Base-by-base conservation (phyloP, 2,888 invertebrate genomes). In the Xestia c-nigrum region DNA sequence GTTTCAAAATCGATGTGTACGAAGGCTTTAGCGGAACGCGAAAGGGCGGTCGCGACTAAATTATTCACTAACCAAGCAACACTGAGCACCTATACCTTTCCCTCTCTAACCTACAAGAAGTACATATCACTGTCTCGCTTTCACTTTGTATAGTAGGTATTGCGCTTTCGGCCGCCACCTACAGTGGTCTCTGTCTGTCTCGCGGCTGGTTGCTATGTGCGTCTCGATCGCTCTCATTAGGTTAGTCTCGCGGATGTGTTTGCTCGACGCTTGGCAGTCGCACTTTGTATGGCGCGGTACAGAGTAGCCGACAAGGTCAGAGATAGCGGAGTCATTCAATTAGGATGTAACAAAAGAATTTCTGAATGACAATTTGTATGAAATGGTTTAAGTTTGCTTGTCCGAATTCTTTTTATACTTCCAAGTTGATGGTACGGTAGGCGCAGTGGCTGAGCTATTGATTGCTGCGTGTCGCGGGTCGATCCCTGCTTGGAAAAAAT, bases 121-220 rank as follows among this genome's bases (percentile, higher is more conserved):
- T 57, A 1, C 52, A 84, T 93, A 89, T 68, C 55, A 24, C 87
- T 83, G 70, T 95, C 91, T 92, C 92, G 40, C 31, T 90, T 84
- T 65, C 74, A 47, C 84, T 87, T 88, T 92, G 89, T 92, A 93
- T 92, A 85, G 92, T 89, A 90, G 91, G 90, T 92, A 93, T 95
- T 96, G 96, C 96, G 96, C 96, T 96, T 96, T 96, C 95, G 94
- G 79, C 95, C 93, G 96, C 95, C 96, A 90, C 91, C 92, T 94
- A 94, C 76, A 83, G 92, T 94, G 77, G 91, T 93, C 94, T 89
- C 93, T 72, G 66, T 95, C 90, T 72, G 73, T 16, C 72, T 9
- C 83, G 77, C 0, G 47, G 52, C n/a, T 0, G 0, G 6, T 24
- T 81, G 85, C 82, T 95, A 89, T 83, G 74, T 83, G 81, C 83